Conservation (phyloP, 2,113 vertebrate species). For the Stegostoma tigrinum region DNA sequence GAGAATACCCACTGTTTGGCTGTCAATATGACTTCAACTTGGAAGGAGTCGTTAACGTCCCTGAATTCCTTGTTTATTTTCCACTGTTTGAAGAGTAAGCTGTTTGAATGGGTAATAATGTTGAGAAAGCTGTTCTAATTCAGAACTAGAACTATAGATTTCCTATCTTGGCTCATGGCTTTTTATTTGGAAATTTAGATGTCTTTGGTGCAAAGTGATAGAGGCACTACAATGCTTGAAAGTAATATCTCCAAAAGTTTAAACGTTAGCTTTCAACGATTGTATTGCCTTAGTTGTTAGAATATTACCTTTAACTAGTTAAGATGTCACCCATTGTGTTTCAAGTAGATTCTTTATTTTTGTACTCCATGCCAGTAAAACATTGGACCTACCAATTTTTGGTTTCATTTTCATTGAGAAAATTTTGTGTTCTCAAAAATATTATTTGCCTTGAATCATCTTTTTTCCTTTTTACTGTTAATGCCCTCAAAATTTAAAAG, state of each 20-base stretch:
- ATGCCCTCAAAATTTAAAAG: not conserved
- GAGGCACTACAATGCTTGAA: not conserved
- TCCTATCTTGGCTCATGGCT: not conserved
- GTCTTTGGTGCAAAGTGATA: not conserved
- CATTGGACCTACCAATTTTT: too few relatives aligned
- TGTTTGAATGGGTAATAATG: not conserved
- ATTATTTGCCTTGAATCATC: not conserved
- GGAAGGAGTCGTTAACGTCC: constrained; percentile 88
- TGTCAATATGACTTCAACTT: constrained; percentile 94
- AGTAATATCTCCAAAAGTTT: not conserved
- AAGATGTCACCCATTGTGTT: not conserved
- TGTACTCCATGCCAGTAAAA: not conserved
- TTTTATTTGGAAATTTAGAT: not conserved
- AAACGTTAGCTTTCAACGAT: not conserved
- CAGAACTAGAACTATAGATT: not conserved
- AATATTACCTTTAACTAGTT: not conserved
- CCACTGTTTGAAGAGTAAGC: constrained; percentile 86
- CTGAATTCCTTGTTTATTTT: constrained; percentile 95
- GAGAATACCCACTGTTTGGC: constrained; percentile 81
- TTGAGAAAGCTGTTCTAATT: constrained; percentile 26
- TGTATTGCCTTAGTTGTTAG: not conserved
- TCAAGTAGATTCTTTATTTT: not conserved
- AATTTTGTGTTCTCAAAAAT: too few relatives aligned
- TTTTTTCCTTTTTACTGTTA: not conserved
- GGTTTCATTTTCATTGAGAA: too few relatives aligned